Evolutionary conservation across 2,113 vertebrate species (phyloP).

Genomic region (Butorides virescens): DNA sequence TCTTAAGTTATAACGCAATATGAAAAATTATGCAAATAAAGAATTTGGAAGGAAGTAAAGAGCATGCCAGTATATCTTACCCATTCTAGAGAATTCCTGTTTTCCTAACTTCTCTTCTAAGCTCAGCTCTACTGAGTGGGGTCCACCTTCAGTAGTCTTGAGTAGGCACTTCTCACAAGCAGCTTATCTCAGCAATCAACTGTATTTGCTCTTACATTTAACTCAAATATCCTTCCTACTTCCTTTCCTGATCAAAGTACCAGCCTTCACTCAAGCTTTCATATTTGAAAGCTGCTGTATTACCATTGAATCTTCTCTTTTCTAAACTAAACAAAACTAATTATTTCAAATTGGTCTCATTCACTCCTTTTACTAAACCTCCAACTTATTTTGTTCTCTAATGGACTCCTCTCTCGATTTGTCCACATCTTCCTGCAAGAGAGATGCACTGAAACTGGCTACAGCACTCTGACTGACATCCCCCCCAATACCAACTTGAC

Average conservation of each 20-base stretch:
- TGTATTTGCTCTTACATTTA: neutral
- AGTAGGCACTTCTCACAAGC: neutral
- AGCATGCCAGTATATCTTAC: neutral
- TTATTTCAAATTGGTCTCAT: neutral
- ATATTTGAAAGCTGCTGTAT: neutral
- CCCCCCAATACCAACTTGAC: neutral
- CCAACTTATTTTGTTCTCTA: neutral
- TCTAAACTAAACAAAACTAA: neutral
- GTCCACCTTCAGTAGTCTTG: neutral
- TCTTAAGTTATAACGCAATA: neutral
- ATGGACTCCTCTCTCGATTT: neutral
- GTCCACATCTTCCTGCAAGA: neutral
- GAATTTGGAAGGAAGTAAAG: neutral
- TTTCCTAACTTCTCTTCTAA: neutral
- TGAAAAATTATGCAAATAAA: neutral
- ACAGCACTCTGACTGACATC: neutral
- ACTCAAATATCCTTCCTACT: neutral
- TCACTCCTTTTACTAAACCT: neutral
- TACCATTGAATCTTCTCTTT: neutral
- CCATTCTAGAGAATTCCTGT: neutral
- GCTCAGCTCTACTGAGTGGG: neutral
- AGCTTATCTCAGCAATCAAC: neutral
- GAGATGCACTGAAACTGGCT: neutral
- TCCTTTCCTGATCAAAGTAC: neutral
- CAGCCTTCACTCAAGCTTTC: neutral